Percentiles rank a stretch among this genome's conserved stretches.
Conservation (phyloP, 2,113 vertebrate genomes). For the Poeciliopsis turrubarensis region DNA sequence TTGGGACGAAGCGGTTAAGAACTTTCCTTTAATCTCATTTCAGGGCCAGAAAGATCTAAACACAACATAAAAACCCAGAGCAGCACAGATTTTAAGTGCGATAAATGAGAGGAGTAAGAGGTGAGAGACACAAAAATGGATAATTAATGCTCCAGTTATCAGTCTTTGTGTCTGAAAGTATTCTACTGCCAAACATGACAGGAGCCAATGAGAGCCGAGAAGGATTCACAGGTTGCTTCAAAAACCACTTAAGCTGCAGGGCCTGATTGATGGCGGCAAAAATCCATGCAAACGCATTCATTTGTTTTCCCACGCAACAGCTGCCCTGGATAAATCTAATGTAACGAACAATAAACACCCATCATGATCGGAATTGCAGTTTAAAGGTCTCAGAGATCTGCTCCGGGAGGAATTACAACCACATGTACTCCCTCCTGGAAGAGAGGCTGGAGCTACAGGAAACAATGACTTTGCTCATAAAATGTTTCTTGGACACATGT, state of each 20-base stretch:
- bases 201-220: slow-evolving; percentile 32
- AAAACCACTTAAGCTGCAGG: slow-evolving; percentile 48
- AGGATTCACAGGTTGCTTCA: slow-evolving; percentile 32
- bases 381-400: slow-evolving; percentile 59
- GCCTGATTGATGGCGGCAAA: slow-evolving; percentile 63
- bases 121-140: slow-evolving; percentile 28
- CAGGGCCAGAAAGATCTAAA: slow-evolving; percentile 29
- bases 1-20: slow-evolving; percentile 37
- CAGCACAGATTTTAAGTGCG: slow-evolving; percentile 37
- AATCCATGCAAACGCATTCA: slow-evolving; percentile 54
- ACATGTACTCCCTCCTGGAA: slow-evolving; percentile 46
- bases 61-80: neutral
- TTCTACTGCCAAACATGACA: slow-evolving; percentile 42
- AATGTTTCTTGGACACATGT: slow-evolving; percentile 1
- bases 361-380: slow-evolving; percentile 67
- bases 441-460: slow-evolving; percentile 22
- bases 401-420: slow-evolving; percentile 64
- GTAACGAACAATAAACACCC: slow-evolving; percentile 75
- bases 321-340: slow-evolving; percentile 69
- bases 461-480: slow-evolving; percentile 31
- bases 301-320: slow-evolving; percentile 59
- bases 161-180: slow-evolving; percentile 25
- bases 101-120: slow-evolving; percentile 40
- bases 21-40: slow-evolving; percentile 48
- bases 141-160: slow-evolving; percentile 41